Conservation (phyloP, 2,888 invertebrate species). For the Drosophila longiperda region DNA sequence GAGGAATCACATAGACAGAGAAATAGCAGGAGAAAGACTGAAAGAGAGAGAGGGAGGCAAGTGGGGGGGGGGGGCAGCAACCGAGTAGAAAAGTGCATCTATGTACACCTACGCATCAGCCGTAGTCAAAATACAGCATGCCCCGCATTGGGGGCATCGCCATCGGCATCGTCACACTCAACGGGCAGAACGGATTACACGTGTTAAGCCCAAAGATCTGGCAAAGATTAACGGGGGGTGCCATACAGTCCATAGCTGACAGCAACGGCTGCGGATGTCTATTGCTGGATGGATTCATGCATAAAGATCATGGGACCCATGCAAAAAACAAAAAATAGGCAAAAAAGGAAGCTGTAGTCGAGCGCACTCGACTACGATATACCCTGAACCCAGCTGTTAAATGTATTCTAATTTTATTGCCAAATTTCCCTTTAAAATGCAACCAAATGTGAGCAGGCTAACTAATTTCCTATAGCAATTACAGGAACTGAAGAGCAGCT, state of each 20-base stretch:
- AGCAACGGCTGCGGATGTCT: constrained; percentile 58
- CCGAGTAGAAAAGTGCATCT: constrained; percentile 27
- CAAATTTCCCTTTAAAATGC: too few relatives aligned
- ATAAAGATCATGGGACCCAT: constrained; percentile 8
- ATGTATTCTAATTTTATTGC: too few relatives aligned
- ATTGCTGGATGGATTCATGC: constrained; percentile 40
- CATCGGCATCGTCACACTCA: constrained; percentile 41
- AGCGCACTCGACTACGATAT: too few relatives aligned
- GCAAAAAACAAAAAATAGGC: not conserved
- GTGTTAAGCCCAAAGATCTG: constrained; percentile 57
- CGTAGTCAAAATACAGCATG: constrained; percentile 3
- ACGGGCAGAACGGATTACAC: constrained; percentile 55
- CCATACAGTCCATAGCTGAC: constrained; percentile 50
- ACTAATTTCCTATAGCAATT: too few relatives aligned
- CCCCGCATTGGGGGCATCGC: constrained; percentile 17
- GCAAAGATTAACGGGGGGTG: constrained; percentile 37
- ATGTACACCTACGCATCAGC: constrained; percentile 31
- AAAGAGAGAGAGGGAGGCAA: not conserved
- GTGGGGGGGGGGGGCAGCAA: not conserved
- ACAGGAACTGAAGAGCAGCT: too few relatives aligned
- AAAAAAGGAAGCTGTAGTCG: too few relatives aligned
- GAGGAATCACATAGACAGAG: not conserved
- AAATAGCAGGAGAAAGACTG: not conserved
- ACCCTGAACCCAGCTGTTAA: too few relatives aligned
- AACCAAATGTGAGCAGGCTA: too few relatives aligned